These are phyloP conservation scores for Gymnocephalus cernua DNA, from an alignment of 2,113 vertebrate species.

Conservation along the genomic window DNA sequence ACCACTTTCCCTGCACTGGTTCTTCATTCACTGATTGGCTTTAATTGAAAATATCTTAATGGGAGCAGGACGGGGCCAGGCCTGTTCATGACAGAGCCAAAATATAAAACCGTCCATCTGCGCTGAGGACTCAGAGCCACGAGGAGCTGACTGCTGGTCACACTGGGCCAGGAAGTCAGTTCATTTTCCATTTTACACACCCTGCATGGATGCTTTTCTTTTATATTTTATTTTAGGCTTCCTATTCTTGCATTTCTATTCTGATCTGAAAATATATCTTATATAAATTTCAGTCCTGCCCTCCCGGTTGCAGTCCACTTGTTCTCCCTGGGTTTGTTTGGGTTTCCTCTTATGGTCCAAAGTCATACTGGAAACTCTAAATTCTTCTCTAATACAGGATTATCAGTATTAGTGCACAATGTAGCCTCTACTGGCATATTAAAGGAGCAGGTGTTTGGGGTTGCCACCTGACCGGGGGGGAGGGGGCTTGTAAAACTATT, in stretches of 20 bases:
- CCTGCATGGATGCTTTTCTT: not conserved
- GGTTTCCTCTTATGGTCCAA: not conserved
- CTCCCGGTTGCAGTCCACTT: not conserved
- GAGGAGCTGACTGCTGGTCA: conserved; percentile 14
- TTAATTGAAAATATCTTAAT: conserved; percentile 43
- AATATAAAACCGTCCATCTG: conserved; percentile 45
- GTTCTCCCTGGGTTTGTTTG: not conserved
- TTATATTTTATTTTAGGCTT: not conserved
- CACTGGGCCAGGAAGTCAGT: conserved; percentile 21
- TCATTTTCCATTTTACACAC: not conserved
- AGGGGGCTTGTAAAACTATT: no score
- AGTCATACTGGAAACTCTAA: not conserved
- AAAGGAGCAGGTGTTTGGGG: no score
- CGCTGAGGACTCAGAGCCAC: conserved; percentile 11
- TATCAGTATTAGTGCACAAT: not conserved
- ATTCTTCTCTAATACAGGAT: not conserved
- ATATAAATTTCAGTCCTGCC: not conserved
- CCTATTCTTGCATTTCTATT: not conserved
- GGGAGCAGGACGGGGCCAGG: conserved; percentile 43
- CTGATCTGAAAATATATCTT: not conserved
- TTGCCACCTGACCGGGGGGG: no score
- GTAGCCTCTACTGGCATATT: not conserved
- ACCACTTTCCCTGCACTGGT: not conserved
- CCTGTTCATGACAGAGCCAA: conserved; percentile 20
- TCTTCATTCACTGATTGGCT: conserved; percentile 23